Conservation (phyloP, 2,888 invertebrate species). For the Bombylius major region DNA sequence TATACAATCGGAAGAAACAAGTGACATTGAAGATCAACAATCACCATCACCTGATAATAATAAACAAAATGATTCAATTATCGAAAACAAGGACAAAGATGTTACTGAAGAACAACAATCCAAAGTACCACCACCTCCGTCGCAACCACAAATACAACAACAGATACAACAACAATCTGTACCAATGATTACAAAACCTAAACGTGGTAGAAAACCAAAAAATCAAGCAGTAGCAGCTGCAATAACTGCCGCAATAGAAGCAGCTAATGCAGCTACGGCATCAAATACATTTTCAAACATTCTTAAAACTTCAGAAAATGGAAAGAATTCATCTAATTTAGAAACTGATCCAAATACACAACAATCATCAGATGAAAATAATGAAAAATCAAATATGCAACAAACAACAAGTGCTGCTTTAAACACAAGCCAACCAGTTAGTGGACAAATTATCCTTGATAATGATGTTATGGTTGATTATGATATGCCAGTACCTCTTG, state of each 20-base stretch:
- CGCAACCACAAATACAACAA: neutral
- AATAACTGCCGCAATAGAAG: constrained; percentile 22
- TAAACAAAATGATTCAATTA: constrained; percentile 25
- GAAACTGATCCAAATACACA: neutral
- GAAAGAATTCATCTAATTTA: neutral
- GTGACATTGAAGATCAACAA: constrained; percentile 14
- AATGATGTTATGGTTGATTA: constrained; percentile 30
- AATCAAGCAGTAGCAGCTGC: constrained; percentile 3
- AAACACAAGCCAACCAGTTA: constrained; percentile 1
- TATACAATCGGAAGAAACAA: constrained; percentile 42
- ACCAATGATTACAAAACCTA: constrained; percentile 20
- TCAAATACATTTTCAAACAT: neutral
- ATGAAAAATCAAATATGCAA: neutral
- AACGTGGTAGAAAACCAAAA: constrained; percentile 35
- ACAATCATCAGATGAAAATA: constrained; percentile 8
- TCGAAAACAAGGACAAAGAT: neutral
- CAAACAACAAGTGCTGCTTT: constrained; percentile 1
- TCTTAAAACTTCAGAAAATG: neutral
- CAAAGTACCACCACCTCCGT: constrained; percentile 13
- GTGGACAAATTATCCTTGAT: constrained; percentile 22
- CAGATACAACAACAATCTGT: constrained; percentile 13
- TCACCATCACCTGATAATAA: constrained; percentile 16
- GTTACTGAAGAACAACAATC: constrained; percentile 35
- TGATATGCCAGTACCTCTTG: constrained; percentile 25
- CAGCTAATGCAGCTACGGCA: constrained; percentile 7